Percentiles rank a stretch among this genome's conserved stretches.
phyloP scores from a whole-genome alignment of 2,113 vertebrate genomes.

The Pterocles gutturalis region DNA sequence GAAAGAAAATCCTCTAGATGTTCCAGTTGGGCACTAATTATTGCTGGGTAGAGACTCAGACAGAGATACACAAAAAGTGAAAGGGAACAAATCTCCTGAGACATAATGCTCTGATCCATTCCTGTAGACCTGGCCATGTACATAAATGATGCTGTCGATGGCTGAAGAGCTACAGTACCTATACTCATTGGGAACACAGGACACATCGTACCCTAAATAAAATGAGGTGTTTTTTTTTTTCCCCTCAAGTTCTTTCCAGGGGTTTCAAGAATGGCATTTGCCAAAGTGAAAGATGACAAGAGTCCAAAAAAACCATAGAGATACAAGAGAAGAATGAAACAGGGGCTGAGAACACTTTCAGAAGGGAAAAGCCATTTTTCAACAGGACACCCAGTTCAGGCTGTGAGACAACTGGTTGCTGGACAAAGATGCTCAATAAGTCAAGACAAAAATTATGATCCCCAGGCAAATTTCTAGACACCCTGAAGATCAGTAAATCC shows the following conservation, averaged over 20 bases:
- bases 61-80: background rate
- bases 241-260: background rate
- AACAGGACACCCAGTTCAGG: background rate
- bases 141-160: fast-evolving
- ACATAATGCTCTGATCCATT: background rate
- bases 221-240: fast-evolving
- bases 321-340: background rate
- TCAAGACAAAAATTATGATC: background rate
- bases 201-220: background rate
- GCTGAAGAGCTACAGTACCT: background rate
- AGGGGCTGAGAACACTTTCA: background rate
- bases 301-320: background rate
- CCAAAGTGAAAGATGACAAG: background rate
- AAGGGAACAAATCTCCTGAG: background rate
- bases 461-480: background rate
- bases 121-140: background rate
- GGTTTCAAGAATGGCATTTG: background rate
- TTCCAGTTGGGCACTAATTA: background rate
- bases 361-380: background rate
- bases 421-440: background rate
- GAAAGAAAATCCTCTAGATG: background rate
- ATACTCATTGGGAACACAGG: background rate
- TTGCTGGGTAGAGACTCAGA: background rate
- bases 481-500: background rate
- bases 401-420: background rate